Percentiles rank a stretch among this genome's conserved stretches.
Conservation (phyloP, 2,797 vertebrate genomes). For the Sebastes minor region DNA sequence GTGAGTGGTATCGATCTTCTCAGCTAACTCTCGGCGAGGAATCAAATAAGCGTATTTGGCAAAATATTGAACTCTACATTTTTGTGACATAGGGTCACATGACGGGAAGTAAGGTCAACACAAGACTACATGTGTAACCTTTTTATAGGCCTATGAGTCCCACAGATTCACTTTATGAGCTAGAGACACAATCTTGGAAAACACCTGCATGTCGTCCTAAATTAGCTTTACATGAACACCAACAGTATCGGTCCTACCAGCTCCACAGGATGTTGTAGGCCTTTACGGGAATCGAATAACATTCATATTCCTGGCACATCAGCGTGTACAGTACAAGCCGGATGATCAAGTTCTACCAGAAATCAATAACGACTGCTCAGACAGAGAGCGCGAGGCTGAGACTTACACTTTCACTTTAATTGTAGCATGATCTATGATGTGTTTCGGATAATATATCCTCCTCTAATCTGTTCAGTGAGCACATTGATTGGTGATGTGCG, state of each 20-base stretch:
- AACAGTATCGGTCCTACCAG: neutral
- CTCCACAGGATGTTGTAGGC: neutral
- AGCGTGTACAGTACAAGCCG: neutral
- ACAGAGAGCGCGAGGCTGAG: neutral
- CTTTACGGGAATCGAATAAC: neutral
- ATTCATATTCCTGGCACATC: neutral
- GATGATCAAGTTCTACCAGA: conserved; percentile 16
- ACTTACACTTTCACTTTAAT: conserved; percentile 48
- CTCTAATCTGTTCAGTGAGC: conserved; percentile 32
- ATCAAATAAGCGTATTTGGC: neutral
- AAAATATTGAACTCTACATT: neutral
- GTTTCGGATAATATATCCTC: conserved; percentile 7
- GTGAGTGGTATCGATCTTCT: neutral
- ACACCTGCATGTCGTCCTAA: neutral
- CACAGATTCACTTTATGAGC: neutral
- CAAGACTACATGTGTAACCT: neutral
- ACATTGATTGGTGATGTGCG: conserved; percentile 24
- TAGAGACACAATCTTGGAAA: neutral
- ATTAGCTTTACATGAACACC: neutral
- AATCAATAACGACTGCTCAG: conserved; percentile 24
- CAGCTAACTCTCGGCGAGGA: neutral
- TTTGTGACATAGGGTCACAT: neutral
- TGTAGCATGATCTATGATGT: neutral
- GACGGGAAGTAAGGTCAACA: neutral
- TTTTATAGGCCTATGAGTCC: neutral